phyloP scores from a whole-genome alignment of 2,113 vertebrate species.

The Ibidorhyncha struthersii region DNA sequence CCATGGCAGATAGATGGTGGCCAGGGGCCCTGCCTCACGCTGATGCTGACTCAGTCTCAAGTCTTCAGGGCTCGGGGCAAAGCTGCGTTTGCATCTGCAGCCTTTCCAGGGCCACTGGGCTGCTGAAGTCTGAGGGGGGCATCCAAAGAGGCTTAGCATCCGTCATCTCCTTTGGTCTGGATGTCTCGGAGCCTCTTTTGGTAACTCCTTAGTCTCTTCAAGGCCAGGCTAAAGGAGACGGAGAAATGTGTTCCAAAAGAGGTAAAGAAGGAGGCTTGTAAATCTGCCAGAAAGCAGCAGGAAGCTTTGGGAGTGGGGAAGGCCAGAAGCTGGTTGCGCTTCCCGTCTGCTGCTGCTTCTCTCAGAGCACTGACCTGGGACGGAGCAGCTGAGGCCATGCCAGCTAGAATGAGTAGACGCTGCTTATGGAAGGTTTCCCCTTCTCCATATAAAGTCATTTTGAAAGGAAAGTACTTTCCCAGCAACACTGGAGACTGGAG shows the following conservation, averaged over 20 bases:
- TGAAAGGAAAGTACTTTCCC: conserved; percentile 23
- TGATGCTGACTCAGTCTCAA: not conserved
- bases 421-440: not conserved
- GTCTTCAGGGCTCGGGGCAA: not conserved
- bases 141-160: not conserved
- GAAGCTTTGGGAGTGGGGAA: not conserved
- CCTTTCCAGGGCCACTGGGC: not conserved
- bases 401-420: not conserved
- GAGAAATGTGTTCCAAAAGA: not conserved
- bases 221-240: not conserved
- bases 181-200: not conserved
- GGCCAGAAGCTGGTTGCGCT: not conserved
- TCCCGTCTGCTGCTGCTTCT: not conserved
- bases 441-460: conserved; percentile 52
- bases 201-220: not conserved
- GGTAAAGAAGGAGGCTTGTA: not conserved
- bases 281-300: not conserved
- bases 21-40: not conserved
- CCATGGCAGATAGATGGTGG: not conserved
- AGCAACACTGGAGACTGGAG: not conserved
- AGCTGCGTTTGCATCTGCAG: rapidly evolving
- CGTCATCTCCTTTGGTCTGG: not conserved
- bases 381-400: not conserved
- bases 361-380: not conserved
- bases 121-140: not conserved